Evolutionary conservation across 2,797 vertebrate species (phyloP).

Genomic region (Gila robusta): DNA sequence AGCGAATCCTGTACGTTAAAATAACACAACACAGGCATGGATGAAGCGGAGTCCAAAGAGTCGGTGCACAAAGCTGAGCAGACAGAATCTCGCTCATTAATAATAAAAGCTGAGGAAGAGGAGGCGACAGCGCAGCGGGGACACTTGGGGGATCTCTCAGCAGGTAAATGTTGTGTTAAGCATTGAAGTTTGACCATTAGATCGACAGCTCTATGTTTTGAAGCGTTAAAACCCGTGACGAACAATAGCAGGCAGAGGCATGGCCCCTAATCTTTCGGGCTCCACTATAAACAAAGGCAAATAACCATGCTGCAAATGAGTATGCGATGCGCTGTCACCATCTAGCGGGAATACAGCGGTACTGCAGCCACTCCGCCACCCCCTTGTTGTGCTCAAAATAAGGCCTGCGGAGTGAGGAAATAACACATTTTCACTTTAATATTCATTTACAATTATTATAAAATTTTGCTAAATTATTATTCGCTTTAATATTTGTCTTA

Average conservation of each 20-base stretch:
- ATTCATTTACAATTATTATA: neutral
- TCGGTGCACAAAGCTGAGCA: constrained; percentile 72
- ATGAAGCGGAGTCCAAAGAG: constrained; percentile 71
- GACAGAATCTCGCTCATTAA: constrained; percentile 80
- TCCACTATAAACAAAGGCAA: constrained; percentile 87
- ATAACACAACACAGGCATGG: constrained; percentile 72
- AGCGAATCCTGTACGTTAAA: constrained; percentile 31
- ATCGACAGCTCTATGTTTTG: constrained; percentile 66
- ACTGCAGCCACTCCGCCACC: constrained; percentile 54
- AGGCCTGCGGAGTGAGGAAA: constrained; percentile 25
- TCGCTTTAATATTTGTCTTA: neutral
- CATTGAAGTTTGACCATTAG: constrained; percentile 67
- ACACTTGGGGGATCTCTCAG: constrained; percentile 66
- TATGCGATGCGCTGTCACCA: constrained; percentile 60
- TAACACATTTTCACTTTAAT: neutral
- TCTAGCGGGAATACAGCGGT: constrained; percentile 56
- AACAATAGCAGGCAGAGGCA: constrained; percentile 80
- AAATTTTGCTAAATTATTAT: neutral
- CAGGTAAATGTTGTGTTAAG: constrained; percentile 75
- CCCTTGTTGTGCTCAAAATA: constrained; percentile 13
- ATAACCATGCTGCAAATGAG: constrained; percentile 71
- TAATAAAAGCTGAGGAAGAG: constrained; percentile 79
- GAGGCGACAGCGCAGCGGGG: constrained; percentile 72
- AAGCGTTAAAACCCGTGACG: constrained; percentile 74
- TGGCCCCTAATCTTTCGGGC: constrained; percentile 83